Base-by-base conservation (phyloP, 2,113 vertebrate genomes). In the Mohoua ochrocephala region DNA sequence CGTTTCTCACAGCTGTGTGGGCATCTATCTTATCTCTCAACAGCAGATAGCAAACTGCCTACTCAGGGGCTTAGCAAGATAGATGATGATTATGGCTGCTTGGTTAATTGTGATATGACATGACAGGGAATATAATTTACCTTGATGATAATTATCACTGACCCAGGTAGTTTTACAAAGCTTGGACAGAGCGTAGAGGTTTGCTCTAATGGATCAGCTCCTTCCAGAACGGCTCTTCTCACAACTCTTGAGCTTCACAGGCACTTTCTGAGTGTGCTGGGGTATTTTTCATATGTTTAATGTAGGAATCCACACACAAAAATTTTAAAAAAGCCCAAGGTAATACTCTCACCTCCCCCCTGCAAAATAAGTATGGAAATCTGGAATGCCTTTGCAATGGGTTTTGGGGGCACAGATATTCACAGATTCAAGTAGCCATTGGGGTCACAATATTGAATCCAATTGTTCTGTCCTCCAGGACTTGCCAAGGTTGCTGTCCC, bases 41-140 rank as follows among this genome's bases (percentile, higher is more conserved):
- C 31, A 64, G 24, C 79, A 92, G 84, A 71, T 35, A 97, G 44
- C n/a, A 91, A 76, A 81, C 77, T 94, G 79, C 49, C 30, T 84
- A 16, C 56, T 91, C 94, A 39, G 89, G 71, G 76, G 54, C 56
- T 87, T 76, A 87, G 41, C 61, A 59, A 92, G 57, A 74, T 31
- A 65, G 81, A 70, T n/a, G 64, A 50, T 97, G 26, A 92, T 94
- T 93, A 71, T 82, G 47, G 47, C 26, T 61, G 21, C 45, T 73
- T 97, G 49, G 83, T 90, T 97, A 97, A 96, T 96, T 83, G 91
- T 94, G 93, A 84, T 93, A 71, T 73, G 91, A 73, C 77, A 78
- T 89, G 80, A 93, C 93, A 65, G 93, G 57, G 71, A 95, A 91
- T 88, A 82, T 93, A 94, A 85, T 94, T 94, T 80, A 93, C 84